Base-by-base conservation (phyloP, 2,797 vertebrate genomes). In the Rhabdophis nuchalis region DNA sequence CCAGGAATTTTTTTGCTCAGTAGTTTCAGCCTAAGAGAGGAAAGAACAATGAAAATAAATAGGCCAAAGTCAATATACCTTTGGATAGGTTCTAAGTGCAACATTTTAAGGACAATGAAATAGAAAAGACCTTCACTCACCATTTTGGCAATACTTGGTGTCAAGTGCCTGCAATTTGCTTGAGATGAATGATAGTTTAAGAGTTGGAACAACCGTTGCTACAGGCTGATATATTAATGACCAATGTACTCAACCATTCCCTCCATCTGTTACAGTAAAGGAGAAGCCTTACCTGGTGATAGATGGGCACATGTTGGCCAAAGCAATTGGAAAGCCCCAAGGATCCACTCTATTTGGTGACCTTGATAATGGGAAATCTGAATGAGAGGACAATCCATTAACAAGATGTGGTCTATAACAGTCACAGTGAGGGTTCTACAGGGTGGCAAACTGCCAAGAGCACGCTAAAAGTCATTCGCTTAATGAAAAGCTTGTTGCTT, bases 21-120 rank as follows among this genome's bases (percentile, higher is more conserved):
- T 64, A 27, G 57, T 25, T 32, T 68, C 58, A 68, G 20, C 20
- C 72, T 82, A 82, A 87, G 89, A 87, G 57, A 77, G 68, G 64
- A 41, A 87, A n/a, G 82, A 18, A 64, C 0, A 0, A 0, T 50
- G 56, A 54, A 0, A 0, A 0, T 1, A 82, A 85, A 90, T 2
- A 7, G n/a, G 20, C 6, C 86, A 89, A 86, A 93, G n/a, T 0
- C 32, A n/a, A 88, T 58, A n/a, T 54, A 50, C 27, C 1, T 20
- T 50, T 72, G 53, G 0, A 0, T 1, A 3, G 85, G 61, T 58
- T 46, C 0, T n/a, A 60, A 54, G 25, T 29, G 1, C 88, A 92
- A 52, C 5, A 53, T 86, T 58, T 46, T 25, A 85, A 77, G 16
- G 86, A 85, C 10, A 14, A 23, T 5, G 46, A 46, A 54, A 85